These are phyloP conservation scores for Tetrao urogallus DNA, from an alignment of 2,113 vertebrate genomes.

Conservation along the genomic window DNA sequence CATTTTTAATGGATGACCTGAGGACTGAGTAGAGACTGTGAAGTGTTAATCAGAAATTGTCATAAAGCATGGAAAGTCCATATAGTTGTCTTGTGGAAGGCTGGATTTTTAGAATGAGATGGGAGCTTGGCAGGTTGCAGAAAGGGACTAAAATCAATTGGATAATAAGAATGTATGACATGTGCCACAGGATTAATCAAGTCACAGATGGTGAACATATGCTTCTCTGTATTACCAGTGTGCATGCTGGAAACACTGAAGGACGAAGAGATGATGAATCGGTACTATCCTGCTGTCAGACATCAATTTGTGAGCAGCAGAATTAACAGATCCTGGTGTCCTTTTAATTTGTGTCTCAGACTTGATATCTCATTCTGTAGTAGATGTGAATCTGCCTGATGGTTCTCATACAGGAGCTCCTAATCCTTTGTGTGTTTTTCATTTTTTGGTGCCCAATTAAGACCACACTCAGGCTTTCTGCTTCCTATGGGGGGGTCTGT, in stretches of 20 bases:
- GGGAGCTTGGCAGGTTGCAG: neutral
- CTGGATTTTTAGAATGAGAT: constrained; percentile 4
- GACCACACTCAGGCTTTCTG: neutral
- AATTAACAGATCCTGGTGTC: neutral
- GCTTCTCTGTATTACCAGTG: neutral
- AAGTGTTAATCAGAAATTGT: neutral
- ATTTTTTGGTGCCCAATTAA: neutral
- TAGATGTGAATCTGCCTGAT: neutral
- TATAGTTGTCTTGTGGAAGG: neutral
- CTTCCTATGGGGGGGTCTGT: neutral
- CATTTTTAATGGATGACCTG: neutral
- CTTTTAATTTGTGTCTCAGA: neutral
- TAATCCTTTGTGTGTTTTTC: neutral
- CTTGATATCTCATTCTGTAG: constrained; percentile 8
- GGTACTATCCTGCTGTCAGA: neutral
- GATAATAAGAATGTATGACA: neutral
- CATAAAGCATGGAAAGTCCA: neutral
- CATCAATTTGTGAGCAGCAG: neutral
- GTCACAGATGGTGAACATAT: neutral
- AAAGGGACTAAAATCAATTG: neutral
- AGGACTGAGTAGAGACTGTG: neutral
- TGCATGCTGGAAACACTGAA: neutral
- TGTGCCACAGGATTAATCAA: neutral
- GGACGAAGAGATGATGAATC: neutral
- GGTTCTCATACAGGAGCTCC: neutral